A percentile compares a stretch with the other conserved stretches of the same genome.
Conservation (phyloP, 1,140 invertebrate species). For the Cydia strobilella region DNA sequence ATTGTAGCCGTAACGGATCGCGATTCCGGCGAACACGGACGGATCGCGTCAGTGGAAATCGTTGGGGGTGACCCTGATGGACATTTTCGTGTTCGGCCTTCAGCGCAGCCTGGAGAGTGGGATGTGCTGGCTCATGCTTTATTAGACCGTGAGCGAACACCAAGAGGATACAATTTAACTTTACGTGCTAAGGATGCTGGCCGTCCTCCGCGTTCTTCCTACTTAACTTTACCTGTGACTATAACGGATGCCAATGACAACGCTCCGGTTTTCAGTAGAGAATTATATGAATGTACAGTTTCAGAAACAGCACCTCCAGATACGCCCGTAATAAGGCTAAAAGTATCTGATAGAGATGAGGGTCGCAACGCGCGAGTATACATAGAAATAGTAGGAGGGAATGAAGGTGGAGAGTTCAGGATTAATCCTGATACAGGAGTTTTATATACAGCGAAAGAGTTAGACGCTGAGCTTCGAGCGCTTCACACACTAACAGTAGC, state of each 20-base stretch:
- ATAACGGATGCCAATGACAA: conserved; percentile 93
- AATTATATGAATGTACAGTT: conserved; percentile 93
- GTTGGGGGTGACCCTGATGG: conserved; percentile 93
- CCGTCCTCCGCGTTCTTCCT: conserved; percentile 87
- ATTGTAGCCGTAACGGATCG: conserved; percentile 92
- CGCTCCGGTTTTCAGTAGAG: conserved; percentile 92
- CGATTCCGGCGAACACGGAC: conserved; percentile 91
- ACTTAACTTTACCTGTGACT: conserved; percentile 87
- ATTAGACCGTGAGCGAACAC: conserved; percentile 87
- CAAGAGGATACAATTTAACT: conserved; percentile 92
- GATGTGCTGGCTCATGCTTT: conserved; percentile 89
- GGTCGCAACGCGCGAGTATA: conserved; percentile 91
- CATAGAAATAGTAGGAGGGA: conserved; percentile 95
- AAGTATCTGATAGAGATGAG: conserved; percentile 91
- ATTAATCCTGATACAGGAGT: conserved; percentile 94
- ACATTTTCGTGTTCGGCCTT: conserved; percentile 88
- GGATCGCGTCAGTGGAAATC: conserved; percentile 91
- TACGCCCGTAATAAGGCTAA: conserved; percentile 92
- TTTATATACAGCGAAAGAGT: conserved; percentile 89
- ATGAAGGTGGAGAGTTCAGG: conserved; percentile 92
- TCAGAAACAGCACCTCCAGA: conserved; percentile 93
- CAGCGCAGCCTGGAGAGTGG: conserved; percentile 84
- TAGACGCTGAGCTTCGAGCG: conserved; percentile 94
- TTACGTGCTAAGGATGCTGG: conserved; percentile 92
- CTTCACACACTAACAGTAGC: conserved; percentile 95